These are phyloP conservation scores for Malurus splendens DNA, from an alignment of 2,797 vertebrate genomes.

Conservation along the genomic window DNA sequence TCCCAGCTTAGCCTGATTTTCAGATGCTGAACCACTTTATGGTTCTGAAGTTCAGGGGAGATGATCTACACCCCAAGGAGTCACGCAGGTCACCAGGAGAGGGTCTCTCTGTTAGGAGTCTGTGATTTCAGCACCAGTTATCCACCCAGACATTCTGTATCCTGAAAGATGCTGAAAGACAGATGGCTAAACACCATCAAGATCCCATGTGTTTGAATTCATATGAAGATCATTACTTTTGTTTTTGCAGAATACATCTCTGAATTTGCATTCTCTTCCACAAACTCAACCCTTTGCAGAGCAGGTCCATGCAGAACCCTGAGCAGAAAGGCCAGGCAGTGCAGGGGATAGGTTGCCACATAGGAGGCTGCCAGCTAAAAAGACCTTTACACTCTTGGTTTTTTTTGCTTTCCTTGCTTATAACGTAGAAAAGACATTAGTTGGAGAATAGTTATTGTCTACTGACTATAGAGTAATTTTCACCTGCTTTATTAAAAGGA, in stretches of 20 bases:
- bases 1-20: background rate
- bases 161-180: background rate
- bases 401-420: background rate
- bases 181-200: background rate
- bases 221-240: background rate
- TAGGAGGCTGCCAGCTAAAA: background rate
- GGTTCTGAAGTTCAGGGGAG: background rate
- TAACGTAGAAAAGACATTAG: background rate
- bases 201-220: background rate
- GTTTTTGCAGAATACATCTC: background rate
- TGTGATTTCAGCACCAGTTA: background rate
- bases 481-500: background rate
- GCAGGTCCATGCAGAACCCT: background rate
- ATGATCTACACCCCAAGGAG: background rate
- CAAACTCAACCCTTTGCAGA: background rate
- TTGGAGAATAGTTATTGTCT: background rate
- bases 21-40: background rate
- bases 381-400: background rate
- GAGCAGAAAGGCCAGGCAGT: background rate
- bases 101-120: background rate
- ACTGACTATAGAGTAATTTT: background rate
- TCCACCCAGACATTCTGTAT: background rate
- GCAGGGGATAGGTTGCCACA: background rate
- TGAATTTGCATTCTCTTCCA: background rate
- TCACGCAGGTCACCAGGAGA: background rate